A percentile compares a stretch with the other conserved stretches of the same genome.
phyloP scores from a whole-genome alignment of 2,797 vertebrate genomes.

The Oceanodroma leucorhoa region DNA sequence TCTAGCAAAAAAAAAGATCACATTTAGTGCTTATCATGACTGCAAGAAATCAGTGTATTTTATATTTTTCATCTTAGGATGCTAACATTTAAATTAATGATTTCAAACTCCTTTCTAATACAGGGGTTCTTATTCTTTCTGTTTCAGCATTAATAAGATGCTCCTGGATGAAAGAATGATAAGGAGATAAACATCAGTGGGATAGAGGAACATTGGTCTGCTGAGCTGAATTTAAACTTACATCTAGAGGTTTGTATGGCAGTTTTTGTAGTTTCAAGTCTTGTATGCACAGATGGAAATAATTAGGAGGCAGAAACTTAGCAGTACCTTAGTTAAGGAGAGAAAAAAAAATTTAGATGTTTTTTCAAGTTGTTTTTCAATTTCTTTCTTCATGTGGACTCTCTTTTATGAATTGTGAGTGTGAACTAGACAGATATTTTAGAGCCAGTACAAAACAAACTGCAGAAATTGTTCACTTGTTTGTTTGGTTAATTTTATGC shows the following conservation, averaged over 20 bases:
- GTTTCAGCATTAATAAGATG: not conserved
- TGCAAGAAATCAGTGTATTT: not conserved
- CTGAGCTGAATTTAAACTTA: not conserved
- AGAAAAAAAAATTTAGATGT: not conserved
- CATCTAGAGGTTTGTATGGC: not conserved
- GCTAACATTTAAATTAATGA: not conserved
- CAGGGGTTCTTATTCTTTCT: not conserved
- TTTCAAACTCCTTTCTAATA: not conserved
- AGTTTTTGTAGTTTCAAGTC: not conserved
- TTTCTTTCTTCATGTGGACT: not conserved
- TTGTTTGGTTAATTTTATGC: not conserved
- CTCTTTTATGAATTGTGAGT: not conserved
- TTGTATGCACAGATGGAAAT: not conserved
- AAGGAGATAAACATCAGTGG: not conserved
- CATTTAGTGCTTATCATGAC: not conserved
- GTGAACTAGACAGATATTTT: not conserved
- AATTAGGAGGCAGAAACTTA: not conserved
- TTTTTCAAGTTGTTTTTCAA: not conserved
- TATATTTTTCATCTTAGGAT: not conserved
- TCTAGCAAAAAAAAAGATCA: not conserved
- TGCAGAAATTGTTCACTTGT: not conserved
- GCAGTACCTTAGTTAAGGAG: not conserved
- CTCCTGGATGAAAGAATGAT: not conserved
- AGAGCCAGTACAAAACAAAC: not conserved
- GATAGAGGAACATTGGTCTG: not conserved